These are phyloP conservation scores for Cuniculus paca DNA, from an alignment of 2,797 vertebrate species.

Conservation along the genomic window DNA sequence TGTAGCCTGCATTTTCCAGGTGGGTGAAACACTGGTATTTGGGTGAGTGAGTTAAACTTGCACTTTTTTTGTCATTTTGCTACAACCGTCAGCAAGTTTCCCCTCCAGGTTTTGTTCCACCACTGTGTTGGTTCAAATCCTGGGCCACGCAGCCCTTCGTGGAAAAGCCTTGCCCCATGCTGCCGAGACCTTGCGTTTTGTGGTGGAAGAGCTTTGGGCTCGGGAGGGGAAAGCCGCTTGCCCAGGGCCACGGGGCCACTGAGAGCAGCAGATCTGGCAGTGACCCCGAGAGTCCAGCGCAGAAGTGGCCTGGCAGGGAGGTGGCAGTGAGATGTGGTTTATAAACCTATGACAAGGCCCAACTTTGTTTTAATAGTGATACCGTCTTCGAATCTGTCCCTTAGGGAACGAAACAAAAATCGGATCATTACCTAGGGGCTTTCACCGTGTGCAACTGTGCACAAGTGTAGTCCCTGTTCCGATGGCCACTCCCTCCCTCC, in stretches of 20 bases:
- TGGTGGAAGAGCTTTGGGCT: neutral
- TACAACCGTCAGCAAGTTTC: neutral
- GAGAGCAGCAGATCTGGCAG: neutral
- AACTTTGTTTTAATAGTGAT: neutral
- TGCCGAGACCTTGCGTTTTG: neutral
- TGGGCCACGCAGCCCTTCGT: neutral
- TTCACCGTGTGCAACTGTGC: neutral
- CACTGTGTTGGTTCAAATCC: neutral
- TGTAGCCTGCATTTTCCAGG: slow-evolving; percentile 94
- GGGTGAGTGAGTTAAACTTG: neutral
- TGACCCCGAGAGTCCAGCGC: neutral
- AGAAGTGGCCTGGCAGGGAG: neutral
- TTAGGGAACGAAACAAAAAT: slow-evolving; percentile 29
- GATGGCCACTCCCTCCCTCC: neutral
- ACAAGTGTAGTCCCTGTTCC: neutral
- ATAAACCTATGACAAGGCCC: neutral
- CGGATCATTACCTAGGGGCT: neutral
- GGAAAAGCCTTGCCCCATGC: neutral
- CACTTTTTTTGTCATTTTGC: neutral
- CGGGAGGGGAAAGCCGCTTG: neutral
- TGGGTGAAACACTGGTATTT: slow-evolving; percentile 83
- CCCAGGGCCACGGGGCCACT: neutral
- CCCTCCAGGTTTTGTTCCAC: neutral
- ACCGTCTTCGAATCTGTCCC: neutral
- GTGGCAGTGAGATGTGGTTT: neutral